Evolutionary conservation across 2,113 vertebrate genomes (phyloP).

Genomic region (Ictidomys tridecemlineatus): DNA sequence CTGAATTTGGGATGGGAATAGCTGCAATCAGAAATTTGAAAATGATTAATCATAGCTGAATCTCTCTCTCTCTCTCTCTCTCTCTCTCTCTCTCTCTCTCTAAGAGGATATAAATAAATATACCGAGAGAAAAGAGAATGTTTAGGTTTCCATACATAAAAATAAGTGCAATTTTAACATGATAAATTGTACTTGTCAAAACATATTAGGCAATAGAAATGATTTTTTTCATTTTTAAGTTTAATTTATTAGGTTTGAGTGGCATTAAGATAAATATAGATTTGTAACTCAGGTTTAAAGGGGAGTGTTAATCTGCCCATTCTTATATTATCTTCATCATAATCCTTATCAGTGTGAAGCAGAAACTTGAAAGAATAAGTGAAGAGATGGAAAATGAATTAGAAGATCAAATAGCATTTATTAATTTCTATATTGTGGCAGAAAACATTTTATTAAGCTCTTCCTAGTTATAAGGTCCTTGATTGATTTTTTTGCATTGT

Average conservation of each 20-base stretch:
- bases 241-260: slow-evolving; percentile 41
- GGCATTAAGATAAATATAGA: not conserved
- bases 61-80: not conserved
- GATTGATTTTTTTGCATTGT: slow-evolving; percentile 39
- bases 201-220: slow-evolving; percentile 41
- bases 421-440: not conserved
- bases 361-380: slow-evolving; percentile 7
- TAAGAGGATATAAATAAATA: not conserved
- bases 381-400: not conserved
- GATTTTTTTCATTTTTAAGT: slow-evolving; percentile 43
- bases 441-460: slow-evolving; percentile 8
- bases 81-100: not conserved
- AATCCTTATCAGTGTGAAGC: not conserved
- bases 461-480: slow-evolving; percentile 23
- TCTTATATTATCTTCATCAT: not conserved
- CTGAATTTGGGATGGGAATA: slow-evolving; percentile 53
- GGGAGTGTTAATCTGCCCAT: not conserved
- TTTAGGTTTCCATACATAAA: slow-evolving; percentile 46
- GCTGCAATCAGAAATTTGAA: slow-evolving; percentile 54
- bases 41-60: not conserved
- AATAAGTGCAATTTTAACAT: slow-evolving; percentile 30
- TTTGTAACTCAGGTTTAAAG: not conserved
- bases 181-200: slow-evolving; percentile 38
- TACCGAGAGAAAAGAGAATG: not conserved
- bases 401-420: not conserved